Base-by-base conservation (phyloP, 2,888 invertebrate genomes). In the Ethmia dodecea region DNA sequence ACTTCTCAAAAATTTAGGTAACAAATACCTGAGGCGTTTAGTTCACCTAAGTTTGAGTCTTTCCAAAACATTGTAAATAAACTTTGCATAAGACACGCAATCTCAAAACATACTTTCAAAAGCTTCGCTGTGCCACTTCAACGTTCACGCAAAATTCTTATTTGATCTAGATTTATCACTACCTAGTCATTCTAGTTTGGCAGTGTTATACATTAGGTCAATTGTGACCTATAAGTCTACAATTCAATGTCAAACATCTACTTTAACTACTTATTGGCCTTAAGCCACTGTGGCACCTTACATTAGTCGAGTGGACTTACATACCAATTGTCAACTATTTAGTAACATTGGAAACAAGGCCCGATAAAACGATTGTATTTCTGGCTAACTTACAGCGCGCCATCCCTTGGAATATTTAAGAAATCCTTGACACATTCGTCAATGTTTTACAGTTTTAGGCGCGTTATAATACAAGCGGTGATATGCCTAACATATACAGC, bases 221-320 rank as follows among this genome's bases (percentile, higher is more conserved):
- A n/a, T 15, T 4, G n/a, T 22, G 22, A 26, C 26, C 26, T 6
- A 6, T 26, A 11, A 28, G 9, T 28, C 28, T 28, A 26, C 26
- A 15, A 16, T 28, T 14, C 10, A 12, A 42, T 38, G 47, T 54
- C 46, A 43, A 52, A 53, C 53, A 52, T 45, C 45, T 56, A 60
- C 58, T 45, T 42, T n/a, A 22, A 22, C n/a, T 22, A 22, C 22
- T n/a, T 22, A 4, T 8, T 22, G 52, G 52, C 40, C 47, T 48
- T 30, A 52, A 52, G 32, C 55, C 62, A 63, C 37, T 26, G 69
- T 67, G 73, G 69, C 76, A 65, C 67, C 58, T 74, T 64, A 75
- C 68, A 57, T 22, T n/a, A 22, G 13, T 13, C 8, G 9, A n/a
- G 22, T 9, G 22, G 22, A n/a, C n/a, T 22, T 22, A 22, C 22